phyloP scores from a whole-genome alignment of 2,113 vertebrate species.

The Falcunculus frontatus region DNA sequence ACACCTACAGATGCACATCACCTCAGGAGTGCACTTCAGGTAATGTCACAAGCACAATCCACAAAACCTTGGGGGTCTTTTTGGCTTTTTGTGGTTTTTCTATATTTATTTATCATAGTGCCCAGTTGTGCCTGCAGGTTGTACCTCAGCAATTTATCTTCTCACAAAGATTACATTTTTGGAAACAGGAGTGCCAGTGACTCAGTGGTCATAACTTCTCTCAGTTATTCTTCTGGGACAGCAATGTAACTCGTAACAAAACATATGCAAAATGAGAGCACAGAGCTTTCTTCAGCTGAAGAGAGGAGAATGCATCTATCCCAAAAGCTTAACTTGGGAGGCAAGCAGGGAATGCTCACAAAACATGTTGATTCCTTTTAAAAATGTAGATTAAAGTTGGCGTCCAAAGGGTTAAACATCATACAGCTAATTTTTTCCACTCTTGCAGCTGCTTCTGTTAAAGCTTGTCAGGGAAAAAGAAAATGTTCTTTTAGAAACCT shows the following conservation, averaged over 20 bases:
- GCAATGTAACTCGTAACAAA: not conserved
- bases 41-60: not conserved
- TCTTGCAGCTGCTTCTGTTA: not conserved
- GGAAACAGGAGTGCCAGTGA: not conserved
- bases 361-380: not conserved
- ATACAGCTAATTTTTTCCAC: not conserved
- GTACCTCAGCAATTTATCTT: not conserved
- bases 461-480: not conserved
- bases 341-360: not conserved
- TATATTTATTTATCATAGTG: not conserved
- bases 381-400: not conserved
- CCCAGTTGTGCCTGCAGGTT: not conserved
- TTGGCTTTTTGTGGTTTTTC: rapidly evolving
- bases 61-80: rapidly evolving
- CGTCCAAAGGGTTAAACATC: not conserved
- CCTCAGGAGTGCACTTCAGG: not conserved
- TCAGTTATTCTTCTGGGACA: not conserved
- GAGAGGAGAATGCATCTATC: not conserved
- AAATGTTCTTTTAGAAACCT: not conserved
- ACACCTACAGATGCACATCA: not conserved
- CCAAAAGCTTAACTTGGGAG: not conserved
- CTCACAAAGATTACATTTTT: not conserved
- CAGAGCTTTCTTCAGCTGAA: not conserved
- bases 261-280: not conserved
- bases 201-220: not conserved